A percentile compares a stretch with the other conserved stretches of the same genome.
These are phyloP conservation scores for Clinocottus analis DNA, from an alignment of 2,113 vertebrate species.

Conservation along the genomic window DNA sequence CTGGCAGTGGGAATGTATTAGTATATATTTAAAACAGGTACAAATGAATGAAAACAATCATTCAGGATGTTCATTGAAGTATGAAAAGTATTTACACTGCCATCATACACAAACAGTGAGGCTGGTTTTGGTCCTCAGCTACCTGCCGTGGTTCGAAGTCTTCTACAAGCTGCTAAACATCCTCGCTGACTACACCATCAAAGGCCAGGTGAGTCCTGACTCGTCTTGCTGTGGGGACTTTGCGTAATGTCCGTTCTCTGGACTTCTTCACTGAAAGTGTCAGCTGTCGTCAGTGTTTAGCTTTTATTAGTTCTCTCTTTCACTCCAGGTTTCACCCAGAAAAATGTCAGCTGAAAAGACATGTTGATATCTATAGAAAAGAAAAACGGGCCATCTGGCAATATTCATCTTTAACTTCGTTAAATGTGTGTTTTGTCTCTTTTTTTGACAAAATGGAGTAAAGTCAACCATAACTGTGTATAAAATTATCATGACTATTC, in stretches of 20 bases:
- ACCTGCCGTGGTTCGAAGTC: slow-evolving; percentile 98
- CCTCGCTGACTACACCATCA: slow-evolving; percentile 93
- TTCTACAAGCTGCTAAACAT: slow-evolving; percentile 98
- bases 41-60: neutral
- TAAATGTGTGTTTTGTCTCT: too few relatives aligned
- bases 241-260: too few relatives aligned
- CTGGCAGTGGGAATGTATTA: neutral
- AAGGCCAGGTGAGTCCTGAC: slow-evolving; percentile 88
- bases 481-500: too few relatives aligned
- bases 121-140: slow-evolving; percentile 80
- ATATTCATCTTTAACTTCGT: too few relatives aligned
- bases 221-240: neutral
- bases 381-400: too few relatives aligned
- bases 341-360: neutral
- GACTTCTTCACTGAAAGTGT: neutral
- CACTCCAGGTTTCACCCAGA: neutral
- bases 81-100: neutral
- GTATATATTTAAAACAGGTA: neutral
- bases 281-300: neutral
- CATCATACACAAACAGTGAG: neutral
- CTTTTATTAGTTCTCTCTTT: too few relatives aligned
- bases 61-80: too few relatives aligned
- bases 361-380: too few relatives aligned
- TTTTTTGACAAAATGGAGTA: too few relatives aligned
- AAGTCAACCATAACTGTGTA: too few relatives aligned